Evolutionary conservation across 37 sponge, comb jelly and placozoan species (phyloP).

Genomic region (Mnemiopsis leidyi): DNA sequence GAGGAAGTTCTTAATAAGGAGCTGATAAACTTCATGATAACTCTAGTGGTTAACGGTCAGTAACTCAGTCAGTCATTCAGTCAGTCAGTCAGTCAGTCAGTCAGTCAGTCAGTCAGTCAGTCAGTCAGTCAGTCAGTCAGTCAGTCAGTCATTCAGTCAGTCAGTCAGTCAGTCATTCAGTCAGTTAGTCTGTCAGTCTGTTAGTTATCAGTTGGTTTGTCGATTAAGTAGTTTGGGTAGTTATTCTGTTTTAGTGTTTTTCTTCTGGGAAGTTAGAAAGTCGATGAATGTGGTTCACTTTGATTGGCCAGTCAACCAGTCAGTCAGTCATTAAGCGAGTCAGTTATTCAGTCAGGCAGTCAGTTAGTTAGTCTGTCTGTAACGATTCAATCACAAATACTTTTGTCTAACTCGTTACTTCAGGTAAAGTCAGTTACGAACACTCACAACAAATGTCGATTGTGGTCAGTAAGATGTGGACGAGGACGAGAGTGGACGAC

Average conservation of each 20-base stretch:
- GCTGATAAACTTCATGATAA: slow-evolving; percentile 41
- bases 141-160: not conserved
- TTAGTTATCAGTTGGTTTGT: not conserved
- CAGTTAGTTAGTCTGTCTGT: no score
- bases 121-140: not conserved
- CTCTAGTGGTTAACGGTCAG: not conserved
- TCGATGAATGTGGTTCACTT: no score
- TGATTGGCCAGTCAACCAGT: no score
- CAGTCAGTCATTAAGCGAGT: no score
- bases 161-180: not conserved
- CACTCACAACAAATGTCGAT: slow-evolving; percentile 48
- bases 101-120: not conserved
- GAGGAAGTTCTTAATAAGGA: slow-evolving; percentile 30
- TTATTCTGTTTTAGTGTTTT: no score
- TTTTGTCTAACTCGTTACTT: no score
- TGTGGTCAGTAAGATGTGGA: slow-evolving; percentile 36
- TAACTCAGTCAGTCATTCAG: not conserved
- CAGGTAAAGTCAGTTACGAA: not conserved
- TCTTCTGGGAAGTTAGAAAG: no score
- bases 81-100: not conserved
- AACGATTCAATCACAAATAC: no score
- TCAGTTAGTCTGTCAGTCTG: not conserved
- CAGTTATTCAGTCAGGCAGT: no score
- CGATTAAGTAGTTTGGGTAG: no score
- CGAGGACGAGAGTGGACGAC: not conserved